Percentiles rank a stretch among this genome's conserved stretches.
Conservation (phyloP, 1,140 invertebrate genomes). For the Megathymus violae region DNA sequence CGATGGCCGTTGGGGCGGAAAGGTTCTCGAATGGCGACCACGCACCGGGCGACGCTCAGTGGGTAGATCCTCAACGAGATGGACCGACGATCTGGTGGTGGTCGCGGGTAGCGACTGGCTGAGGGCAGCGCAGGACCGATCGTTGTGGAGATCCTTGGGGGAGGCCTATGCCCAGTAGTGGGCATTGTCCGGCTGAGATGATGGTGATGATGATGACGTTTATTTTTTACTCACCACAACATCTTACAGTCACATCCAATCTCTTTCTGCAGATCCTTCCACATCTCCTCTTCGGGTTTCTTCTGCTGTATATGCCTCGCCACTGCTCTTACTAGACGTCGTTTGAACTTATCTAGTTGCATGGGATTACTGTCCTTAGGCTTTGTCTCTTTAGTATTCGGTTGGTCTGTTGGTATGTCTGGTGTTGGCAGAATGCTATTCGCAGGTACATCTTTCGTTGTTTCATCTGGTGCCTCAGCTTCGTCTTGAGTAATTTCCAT, state of each 20-base stretch:
- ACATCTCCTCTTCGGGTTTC: constrained; percentile 49
- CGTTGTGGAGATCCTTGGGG: too few species aligned
- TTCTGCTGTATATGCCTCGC: constrained; percentile 47
- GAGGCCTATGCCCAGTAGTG: too few species aligned
- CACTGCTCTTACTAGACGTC: constrained; percentile 59
- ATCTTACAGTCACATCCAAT: constrained; percentile 56
- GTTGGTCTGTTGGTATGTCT: background rate
- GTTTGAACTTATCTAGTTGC: constrained; percentile 65
- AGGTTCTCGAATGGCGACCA: too few species aligned
- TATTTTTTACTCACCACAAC: constrained; percentile 57
- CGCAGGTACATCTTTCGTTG: background rate
- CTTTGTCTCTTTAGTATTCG: background rate
- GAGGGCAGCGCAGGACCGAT: too few species aligned
- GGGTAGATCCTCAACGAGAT: too few species aligned
- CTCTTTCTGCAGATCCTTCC: constrained; percentile 51
- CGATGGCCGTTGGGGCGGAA: too few species aligned
- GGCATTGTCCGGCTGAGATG: too few species aligned
- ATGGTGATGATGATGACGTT: too few species aligned
- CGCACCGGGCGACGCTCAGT: too few species aligned
- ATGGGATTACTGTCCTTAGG: background rate
- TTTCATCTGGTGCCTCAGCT: background rate
- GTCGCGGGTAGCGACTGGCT: too few species aligned
- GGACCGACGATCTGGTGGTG: too few species aligned
- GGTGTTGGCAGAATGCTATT: background rate
- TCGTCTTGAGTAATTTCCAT: background rate